These are phyloP conservation scores for Rhea americana DNA, from an alignment of 2,113 vertebrate species.

Conservation along the genomic window DNA sequence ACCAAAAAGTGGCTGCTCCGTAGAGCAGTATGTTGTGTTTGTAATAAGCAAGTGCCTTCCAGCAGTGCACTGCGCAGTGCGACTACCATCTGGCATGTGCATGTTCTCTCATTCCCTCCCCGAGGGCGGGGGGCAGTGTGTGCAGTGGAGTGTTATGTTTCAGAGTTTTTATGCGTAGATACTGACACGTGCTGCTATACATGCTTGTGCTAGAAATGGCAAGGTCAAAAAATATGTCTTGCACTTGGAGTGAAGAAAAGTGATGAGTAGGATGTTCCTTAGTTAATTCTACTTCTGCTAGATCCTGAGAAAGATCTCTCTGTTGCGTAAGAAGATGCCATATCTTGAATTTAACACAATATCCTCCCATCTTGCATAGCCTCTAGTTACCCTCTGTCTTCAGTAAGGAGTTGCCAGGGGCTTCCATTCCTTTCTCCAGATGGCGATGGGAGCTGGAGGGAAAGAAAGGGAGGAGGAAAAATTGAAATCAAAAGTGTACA, in stretches of 20 bases:
- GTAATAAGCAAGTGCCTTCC: constrained; percentile 30
- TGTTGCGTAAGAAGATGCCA: not conserved
- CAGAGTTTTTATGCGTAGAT: constrained; percentile 36
- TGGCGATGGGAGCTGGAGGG: constrained; percentile 16
- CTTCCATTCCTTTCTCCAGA: constrained; percentile 50
- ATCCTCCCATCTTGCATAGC: not conserved
- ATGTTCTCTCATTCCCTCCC: constrained; percentile 23
- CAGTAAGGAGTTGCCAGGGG: constrained; percentile 8
- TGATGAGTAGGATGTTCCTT: not conserved
- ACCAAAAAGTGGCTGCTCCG: not conserved
- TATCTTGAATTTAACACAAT: not conserved
- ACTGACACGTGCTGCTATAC: not conserved
- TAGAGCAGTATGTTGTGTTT: not conserved
- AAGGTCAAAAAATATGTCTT: constrained; percentile 40
- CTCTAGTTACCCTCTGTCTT: constrained; percentile 30
- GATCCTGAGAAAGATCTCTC: not conserved
- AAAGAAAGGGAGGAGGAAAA: constrained; percentile 25
- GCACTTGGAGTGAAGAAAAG: not conserved
- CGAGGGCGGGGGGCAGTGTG: not conserved
- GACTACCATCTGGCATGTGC: constrained; percentile 57
- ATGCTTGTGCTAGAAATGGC: not conserved
- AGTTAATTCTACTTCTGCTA: not conserved
- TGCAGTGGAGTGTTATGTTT: constrained; percentile 51
- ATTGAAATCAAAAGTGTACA: constrained; percentile 49
- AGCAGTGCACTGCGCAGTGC: constrained; percentile 36